Conservation (phyloP, 2,888 invertebrate genomes). For the Kryphioiulus occultus region DNA sequence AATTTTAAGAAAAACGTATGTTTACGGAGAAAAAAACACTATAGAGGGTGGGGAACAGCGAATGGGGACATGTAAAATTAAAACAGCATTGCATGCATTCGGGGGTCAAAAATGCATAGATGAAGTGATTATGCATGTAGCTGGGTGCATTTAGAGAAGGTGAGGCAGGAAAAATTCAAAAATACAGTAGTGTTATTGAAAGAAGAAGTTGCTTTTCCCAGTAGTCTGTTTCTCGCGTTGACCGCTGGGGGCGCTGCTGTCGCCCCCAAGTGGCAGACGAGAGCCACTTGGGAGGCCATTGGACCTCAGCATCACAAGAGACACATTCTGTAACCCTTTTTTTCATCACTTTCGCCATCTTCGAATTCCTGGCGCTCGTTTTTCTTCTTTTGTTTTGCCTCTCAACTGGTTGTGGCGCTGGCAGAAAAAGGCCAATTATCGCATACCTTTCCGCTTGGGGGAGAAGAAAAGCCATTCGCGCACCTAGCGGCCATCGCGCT, state of each 20-base stretch:
- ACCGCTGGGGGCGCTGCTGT: not conserved
- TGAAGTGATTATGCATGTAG: no score
- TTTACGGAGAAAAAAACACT: no score
- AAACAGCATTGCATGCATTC: no score
- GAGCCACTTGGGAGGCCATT: not conserved
- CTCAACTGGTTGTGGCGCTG: slow-evolving; percentile 6
- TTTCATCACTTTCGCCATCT: slow-evolving; percentile 8
- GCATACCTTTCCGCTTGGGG: slow-evolving; percentile 42
- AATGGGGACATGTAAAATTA: no score
- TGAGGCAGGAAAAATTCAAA: no score
- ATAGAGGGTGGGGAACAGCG: no score
- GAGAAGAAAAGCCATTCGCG: slow-evolving; percentile 35
- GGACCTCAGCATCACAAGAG: not conserved
- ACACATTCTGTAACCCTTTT: not conserved
- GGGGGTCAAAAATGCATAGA: no score
- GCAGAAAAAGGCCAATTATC: slow-evolving; percentile 42
- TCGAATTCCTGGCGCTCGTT: slow-evolving; percentile 12
- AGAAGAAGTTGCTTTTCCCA: no score
- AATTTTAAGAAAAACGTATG: no score
- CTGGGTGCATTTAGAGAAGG: no score
- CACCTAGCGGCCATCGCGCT: slow-evolving; percentile 9
- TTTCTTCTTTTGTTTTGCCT: slow-evolving; percentile 23
- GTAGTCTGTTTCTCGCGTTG: not conserved
- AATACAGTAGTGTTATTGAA: no score
- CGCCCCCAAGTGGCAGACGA: not conserved